phyloP scores from a whole-genome alignment of 2,797 vertebrate species.

The Pangasius macronema region DNA sequence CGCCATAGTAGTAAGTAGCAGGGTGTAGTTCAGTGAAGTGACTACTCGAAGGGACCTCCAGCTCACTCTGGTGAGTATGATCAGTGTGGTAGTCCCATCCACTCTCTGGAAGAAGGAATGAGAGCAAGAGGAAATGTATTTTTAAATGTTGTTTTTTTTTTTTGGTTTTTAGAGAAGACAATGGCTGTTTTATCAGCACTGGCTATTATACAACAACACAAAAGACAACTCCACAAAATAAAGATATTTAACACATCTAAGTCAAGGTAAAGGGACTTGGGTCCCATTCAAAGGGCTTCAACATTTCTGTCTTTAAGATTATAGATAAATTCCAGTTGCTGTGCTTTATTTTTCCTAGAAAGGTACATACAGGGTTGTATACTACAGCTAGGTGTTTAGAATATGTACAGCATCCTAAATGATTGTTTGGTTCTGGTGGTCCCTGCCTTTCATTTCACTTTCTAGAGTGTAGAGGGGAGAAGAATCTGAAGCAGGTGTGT shows the following conservation, averaged over 20 bases:
- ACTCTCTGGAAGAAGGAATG: constrained; percentile 72
- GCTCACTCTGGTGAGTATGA: constrained; percentile 79
- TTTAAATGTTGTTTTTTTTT: not conserved
- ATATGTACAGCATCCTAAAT: not conserved
- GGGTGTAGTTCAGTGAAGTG: constrained; percentile 90
- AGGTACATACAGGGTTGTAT: not conserved
- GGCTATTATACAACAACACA: not conserved
- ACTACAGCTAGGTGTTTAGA: not conserved
- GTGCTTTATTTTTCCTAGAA: not conserved
- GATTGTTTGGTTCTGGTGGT: not conserved
- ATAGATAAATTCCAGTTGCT: too few relatives aligned
- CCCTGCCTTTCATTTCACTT: not conserved
- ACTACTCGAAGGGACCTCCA: constrained; percentile 82
- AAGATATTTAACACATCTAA: not conserved
- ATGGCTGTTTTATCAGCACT: not conserved
- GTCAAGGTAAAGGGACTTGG: not conserved
- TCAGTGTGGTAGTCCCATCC: constrained; percentile 86
- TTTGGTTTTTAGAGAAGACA: not conserved
- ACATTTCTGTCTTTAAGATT: not conserved
- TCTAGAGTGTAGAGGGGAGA: not conserved
- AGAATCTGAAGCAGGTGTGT: not conserved
- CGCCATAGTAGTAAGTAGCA: constrained; percentile 82
- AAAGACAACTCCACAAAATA: not conserved
- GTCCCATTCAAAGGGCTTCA: not conserved
- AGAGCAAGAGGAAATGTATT: not conserved